These are phyloP conservation scores for Philereme transversata DNA, from an alignment of 2,888 invertebrate species.

Conservation along the genomic window DNA sequence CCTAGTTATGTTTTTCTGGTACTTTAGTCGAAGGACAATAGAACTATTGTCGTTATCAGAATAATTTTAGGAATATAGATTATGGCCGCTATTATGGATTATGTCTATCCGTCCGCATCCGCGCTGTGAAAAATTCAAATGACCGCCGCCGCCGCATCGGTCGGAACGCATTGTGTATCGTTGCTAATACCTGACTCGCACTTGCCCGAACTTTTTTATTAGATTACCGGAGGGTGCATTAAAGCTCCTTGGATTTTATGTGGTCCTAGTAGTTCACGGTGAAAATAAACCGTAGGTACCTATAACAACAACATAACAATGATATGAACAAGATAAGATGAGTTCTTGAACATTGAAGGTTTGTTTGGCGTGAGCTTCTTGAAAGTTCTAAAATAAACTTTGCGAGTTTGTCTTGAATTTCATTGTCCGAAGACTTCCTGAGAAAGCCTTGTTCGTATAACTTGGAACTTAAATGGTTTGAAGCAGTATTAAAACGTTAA, in stretches of 20 bases:
- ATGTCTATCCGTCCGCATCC: too few relatives aligned
- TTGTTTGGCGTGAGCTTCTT: conserved; percentile 8
- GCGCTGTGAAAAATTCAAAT: too few relatives aligned
- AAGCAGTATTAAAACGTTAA: conserved; percentile 7
- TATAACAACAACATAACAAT: too few relatives aligned
- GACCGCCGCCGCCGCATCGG: too few relatives aligned
- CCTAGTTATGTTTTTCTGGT: conserved; percentile 31
- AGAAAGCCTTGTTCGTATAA: conserved; percentile 18
- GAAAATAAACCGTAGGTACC: conserved; percentile 30
- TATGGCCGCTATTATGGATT: too few relatives aligned
- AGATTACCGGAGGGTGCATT: conserved; percentile 24
- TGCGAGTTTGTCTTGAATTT: conserved; percentile 21
- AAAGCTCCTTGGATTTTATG: conserved; percentile 25
- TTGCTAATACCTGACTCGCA: too few relatives aligned
- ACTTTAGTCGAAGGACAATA: conserved; percentile 32
- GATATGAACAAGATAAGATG: conserved; percentile 5
- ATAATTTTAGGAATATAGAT: too few relatives aligned
- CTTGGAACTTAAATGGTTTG: conserved; percentile 24
- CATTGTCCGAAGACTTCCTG: conserved; percentile 12
- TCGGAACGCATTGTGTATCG: too few relatives aligned
- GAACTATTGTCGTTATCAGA: conserved; percentile 6
- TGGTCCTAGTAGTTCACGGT: conserved; percentile 32
- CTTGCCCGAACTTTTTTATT: conserved; percentile 28
- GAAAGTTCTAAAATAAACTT: conserved; percentile 16
- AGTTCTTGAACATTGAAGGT: conserved; percentile 2